Base-by-base conservation (phyloP, 2,888 invertebrate genomes). In the Dione vanillae region DNA sequence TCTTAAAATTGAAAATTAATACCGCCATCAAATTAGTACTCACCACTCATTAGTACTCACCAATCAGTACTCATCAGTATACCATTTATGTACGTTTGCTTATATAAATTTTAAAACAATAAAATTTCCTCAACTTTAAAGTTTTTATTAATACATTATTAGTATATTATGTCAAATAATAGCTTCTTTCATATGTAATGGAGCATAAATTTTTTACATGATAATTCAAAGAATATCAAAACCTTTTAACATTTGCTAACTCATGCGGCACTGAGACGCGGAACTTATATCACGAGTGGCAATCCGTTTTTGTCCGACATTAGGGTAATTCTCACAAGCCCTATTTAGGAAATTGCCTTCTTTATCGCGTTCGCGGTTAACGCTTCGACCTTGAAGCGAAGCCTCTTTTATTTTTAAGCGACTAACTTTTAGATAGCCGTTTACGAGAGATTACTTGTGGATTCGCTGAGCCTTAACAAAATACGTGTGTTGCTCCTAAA, bases 261-360 rank as follows among this genome's bases (percentile, higher is more conserved):
- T 70, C 66, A 72, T 43, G 43, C 59, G 59, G 14, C n/a, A 43
- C 14, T 47, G 70, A 70, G 56, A 70, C 72, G 62, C 70, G 66
- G 62, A 66, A 51, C 67, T 72, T 62, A 67, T 70, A 72, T 70
- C 72, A 64, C 37, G 64, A 72, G 68, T 54, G 70, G 72, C 66
- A 67, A 72, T 76, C 71, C 72, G 72, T 76, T 74, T 70, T 68
- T 71, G 73, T 73, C 65, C 64, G 71, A 74, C 76, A 69, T 74
- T 74, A 71, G 71, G 69, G 67, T 74, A 72, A 75, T 72, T 72
- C 75, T 70, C 70, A 66, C 69, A 71, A 76, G 70, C 59, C 70
- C 70, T 77, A 74, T 74, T 75, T 77, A 75, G 75, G 69, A 77
- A 76, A 77, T 77, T 75, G 74, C 77, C 74, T 76, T 73, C 74